Base-by-base conservation (phyloP, 2,797 vertebrate genomes). In the Sparidentex hasta region DNA sequence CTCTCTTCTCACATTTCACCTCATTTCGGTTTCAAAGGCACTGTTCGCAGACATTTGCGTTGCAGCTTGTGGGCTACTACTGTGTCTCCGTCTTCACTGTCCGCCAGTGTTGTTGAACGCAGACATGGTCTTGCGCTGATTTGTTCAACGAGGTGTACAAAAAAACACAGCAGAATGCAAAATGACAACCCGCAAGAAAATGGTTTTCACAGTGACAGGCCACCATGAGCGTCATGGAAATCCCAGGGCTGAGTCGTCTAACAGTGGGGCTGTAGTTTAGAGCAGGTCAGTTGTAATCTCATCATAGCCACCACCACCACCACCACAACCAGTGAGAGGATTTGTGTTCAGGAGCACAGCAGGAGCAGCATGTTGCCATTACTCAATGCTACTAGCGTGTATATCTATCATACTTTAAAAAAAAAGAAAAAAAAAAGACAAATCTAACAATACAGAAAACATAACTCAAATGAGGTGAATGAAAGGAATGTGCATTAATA, bases 401-500 rank as follows among this genome's bases (percentile, higher is more conserved):
- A 92, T 92, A 92, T 51, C 86, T 95, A 93, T 93, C 93, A 94
- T 87, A 88, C 92, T 93, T 94, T n/a, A n/a, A 92, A 80, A 90
- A 33, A 29, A 29, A 29, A 29, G 3, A 33, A 92, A 76, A 91
- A 33, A 92, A 76, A 91, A 73, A 66, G 61, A 81, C 65, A 81
- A 82, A 75, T 93, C 93, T 93, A 90, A 95, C 93, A 91, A 94
- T 84, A 91, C 61, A 69, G 87, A 82, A 90, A 91, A 81, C 80
- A 89, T 85, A 85, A 92, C 67, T 92, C 93, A 95, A 95, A 92
- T 87, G 92, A 95, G 96, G 91, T 88, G 87, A 93, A 94, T 93
- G 93, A 91, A 92, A 86, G 83, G 93, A 94, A 94, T 94, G 94
- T 93, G 90, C 94, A 95, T 96, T 96, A 94, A 95, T 93, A 94